Percentiles rank a stretch among this genome's conserved stretches.
Evolutionary conservation across 2,888 invertebrate species (phyloP).

Genomic region (Cephus spinipes): DNA sequence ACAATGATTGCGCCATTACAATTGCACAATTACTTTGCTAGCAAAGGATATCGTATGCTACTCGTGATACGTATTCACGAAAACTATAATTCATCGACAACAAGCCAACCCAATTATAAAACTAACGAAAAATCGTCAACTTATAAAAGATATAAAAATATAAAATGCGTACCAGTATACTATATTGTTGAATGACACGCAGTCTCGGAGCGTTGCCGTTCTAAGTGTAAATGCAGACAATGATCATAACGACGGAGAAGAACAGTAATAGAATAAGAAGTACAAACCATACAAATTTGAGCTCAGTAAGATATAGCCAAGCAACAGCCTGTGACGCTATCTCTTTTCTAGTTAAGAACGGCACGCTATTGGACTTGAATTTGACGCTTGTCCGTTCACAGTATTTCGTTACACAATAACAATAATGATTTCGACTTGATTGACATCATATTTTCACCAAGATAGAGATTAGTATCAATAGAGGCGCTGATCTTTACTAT

Average conservation of each 20-base stretch:
- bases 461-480: slow-evolving; percentile 10
- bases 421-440: slow-evolving; percentile 28
- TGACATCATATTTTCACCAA: slow-evolving; percentile 9
- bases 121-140: background rate
- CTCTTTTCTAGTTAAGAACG: slow-evolving; percentile 26
- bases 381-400: slow-evolving; percentile 22
- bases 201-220: background rate
- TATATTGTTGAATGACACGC: background rate
- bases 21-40: slow-evolving; percentile 9
- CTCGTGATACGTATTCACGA: background rate
- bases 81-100: background rate
- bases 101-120: background rate
- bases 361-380: slow-evolving; percentile 32
- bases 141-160: background rate
- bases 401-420: slow-evolving; percentile 19
- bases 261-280: background rate
- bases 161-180: background rate
- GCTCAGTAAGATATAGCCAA: background rate
- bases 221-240: background rate
- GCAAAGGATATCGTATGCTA: background rate
- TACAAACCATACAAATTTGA: background rate
- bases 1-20: slow-evolving; percentile 5
- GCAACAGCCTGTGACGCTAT: background rate
- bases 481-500: background rate
- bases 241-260: background rate